Percentiles rank a stretch among this genome's conserved stretches.
Conservation (phyloP, 2,113 vertebrate genomes). For the Lepus timidus region DNA sequence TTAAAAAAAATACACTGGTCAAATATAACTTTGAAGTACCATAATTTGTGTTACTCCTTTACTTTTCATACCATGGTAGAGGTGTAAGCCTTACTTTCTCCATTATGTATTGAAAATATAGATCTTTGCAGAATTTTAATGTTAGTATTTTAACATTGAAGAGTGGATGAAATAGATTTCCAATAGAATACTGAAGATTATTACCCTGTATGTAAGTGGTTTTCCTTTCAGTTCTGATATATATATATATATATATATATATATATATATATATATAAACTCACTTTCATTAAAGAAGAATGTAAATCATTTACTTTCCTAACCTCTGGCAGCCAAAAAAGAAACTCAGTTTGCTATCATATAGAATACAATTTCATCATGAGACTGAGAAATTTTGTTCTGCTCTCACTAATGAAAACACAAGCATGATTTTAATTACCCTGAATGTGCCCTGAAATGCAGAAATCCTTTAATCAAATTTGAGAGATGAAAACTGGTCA, state of each 20-base stretch:
- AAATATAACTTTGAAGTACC: not conserved
- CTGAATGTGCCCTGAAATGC: conserved; percentile 41
- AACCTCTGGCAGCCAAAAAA: not conserved
- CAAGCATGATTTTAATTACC: conserved; percentile 70
- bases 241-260: not conserved
- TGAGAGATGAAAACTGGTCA: not conserved
- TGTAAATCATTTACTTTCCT: conserved; percentile 14
- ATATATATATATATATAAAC: not conserved
- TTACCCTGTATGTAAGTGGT: not conserved
- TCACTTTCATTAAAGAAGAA: not conserved
- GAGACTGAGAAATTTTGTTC: conserved; percentile 22
- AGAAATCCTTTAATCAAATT: conserved; percentile 54
- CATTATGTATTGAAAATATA: not conserved
- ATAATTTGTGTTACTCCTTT: not conserved
- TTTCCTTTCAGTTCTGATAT: not conserved
- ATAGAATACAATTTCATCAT: not conserved
- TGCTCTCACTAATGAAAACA: conserved; percentile 67
- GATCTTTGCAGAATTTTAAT: not conserved
- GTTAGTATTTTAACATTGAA: not conserved
- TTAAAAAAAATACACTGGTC: not conserved
- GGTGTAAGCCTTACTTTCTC: not conserved
- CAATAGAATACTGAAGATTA: not conserved
- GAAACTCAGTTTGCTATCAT: not conserved
- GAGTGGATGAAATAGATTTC: not conserved
- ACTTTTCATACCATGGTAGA: not conserved